phyloP scores from a whole-genome alignment of 2,888 invertebrate species.

The Ennomos quercinarius region DNA sequence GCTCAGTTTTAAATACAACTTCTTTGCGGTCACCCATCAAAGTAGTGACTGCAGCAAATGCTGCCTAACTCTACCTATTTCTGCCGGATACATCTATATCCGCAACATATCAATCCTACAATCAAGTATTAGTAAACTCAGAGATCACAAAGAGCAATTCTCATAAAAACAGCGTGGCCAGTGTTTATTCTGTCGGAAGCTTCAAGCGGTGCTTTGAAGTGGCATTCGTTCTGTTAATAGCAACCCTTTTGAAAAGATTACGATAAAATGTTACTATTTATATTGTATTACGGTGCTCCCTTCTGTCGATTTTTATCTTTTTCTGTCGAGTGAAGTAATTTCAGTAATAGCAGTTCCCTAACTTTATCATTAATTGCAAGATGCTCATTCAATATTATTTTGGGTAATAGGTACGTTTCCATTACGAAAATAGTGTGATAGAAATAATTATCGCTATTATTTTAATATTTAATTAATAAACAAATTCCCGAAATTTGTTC shows the following conservation, averaged over 20 bases:
- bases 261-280: conserved; percentile 50
- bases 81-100: conserved; percentile 27
- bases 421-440: no score
- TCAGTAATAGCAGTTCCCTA: conserved; percentile 1
- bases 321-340: conserved; percentile 3
- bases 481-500: no score
- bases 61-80: neutral
- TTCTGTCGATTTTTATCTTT: conserved; percentile 44
- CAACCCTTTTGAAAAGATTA: conserved; percentile 76
- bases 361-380: no score
- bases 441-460: no score
- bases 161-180: conserved; percentile 69
- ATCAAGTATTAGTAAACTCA: conserved; percentile 36
- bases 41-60: no score
- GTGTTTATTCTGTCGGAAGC: conserved; percentile 75
- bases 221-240: conserved; percentile 74
- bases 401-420: no score
- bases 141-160: conserved; percentile 63
- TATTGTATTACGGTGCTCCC: conserved; percentile 41
- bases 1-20: no score
- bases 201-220: conserved; percentile 74
- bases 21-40: no score
- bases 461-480: no score
- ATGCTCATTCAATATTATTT: no score
- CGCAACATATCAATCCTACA: conserved; percentile 28